Evolutionary conservation across 2,113 vertebrate species (phyloP), one percentile per base, ranked within the genome.

Genomic region (Zeus faber): DNA sequence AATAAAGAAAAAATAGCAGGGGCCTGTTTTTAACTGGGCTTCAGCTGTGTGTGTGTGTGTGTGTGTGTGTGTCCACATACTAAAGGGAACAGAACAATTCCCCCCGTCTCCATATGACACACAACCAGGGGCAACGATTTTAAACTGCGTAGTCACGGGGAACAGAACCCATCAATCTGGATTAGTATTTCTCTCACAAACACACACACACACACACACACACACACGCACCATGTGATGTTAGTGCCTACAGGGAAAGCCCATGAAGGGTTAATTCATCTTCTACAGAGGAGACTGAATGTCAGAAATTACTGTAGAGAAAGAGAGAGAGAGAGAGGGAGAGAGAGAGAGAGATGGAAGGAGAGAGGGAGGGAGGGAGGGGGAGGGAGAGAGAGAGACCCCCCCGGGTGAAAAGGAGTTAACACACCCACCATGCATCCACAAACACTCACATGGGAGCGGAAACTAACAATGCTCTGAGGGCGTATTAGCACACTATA

Each of bases 211-310:
- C 26, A 23, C 35, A 44, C 46, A 46, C 7, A 25, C 33, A 23
- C 45, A 60, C 33, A 64, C 48, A 44, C 54, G 49, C 22, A 27
- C 44, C 17, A 48, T 25, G 57, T 67, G 57, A 61, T 14, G 13
- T 73, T 48, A 40, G 16, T 46, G 54, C 64, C 60, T 43, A 14
- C 62, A 55, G 77, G 58, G 75, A 57, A 65, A 10, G 14, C 75
- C 29, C 70, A 72, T 58, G 76, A 77, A 73, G 69, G 62, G 77
- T 84, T 77, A 74, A 80, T 79, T 60, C 37, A 74, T 79, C 65
- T 65, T 67, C 49, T 67, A 55, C 14, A n/a, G 58, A 57, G 41
- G 47, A 58, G 27, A 53, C 37, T 18, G 52, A 54, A 49, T 48
- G 56, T 67, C 13, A 20, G 41, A 44, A 37, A n/a, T 14, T 1